Base-by-base conservation (phyloP, 2,113 vertebrate genomes). In the Pungitius pungitius region DNA sequence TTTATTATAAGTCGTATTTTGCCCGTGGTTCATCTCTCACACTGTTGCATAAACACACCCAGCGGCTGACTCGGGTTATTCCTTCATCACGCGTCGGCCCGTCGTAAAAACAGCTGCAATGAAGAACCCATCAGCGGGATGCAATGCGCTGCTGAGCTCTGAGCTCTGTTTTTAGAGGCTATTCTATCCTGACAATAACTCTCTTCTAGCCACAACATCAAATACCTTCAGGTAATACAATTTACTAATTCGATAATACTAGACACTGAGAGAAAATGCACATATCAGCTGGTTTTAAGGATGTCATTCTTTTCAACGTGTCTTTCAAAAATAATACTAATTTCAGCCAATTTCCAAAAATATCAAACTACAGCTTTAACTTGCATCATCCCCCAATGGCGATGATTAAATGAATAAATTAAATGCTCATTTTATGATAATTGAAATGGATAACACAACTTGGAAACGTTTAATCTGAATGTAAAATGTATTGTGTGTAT, bases 1-100 rank as follows among this genome's bases (percentile, higher is more conserved):
- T 81, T 71, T 57, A 45, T 61, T 45, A 56, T 62, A 45, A 80
- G 59, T 54, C 47, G 20, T 2, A 65, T 57, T 40, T 26, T 14
- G 26, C 62, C 66, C 45, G 37, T 8, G 61, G 37, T 55, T 54
- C 39, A 60, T 30, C 26, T 67, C 56, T 59, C 30, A 18, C 42
- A 2, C 15, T 51, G 33, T 10, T 63, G 24, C 13, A 43, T 55
- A 57, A 58, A 54, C 42, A 24, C 33, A 66, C 55, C 13, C 43
- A 51, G 33, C 20, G 39, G 18, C 69, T 51, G 35, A 10, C 26
- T 17, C 45, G 43, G 55, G 42, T 39, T 66, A 30, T 78, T 76
- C 64, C 51, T 52, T 39, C 24, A 37, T 49, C n/a, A 49, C 14
- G 33, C 54, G 27, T 39, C 37, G 37, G 43, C 61, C 22, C 22